Evolutionary conservation across 2,888 invertebrate genomes (phyloP).

Genomic region (Drosophila mimetica): DNA sequence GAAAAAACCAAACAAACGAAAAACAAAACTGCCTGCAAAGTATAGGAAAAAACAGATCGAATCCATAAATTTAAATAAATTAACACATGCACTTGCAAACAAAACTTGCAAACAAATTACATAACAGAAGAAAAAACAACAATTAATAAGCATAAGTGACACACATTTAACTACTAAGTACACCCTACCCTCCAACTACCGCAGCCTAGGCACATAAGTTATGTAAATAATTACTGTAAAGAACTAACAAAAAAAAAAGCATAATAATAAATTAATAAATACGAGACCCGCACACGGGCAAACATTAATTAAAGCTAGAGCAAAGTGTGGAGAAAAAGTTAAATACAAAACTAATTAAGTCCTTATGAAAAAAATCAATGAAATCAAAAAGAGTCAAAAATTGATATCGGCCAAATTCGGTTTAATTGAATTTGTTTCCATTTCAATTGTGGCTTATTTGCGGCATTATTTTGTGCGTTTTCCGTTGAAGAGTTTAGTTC

Average conservation of each 20-base stretch:
- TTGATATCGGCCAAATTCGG: conserved; percentile 47
- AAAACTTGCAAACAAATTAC: conserved; percentile 58
- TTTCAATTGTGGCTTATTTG: conserved; percentile 60
- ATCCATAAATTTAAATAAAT: conserved; percentile 64
- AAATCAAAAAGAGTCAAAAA: conserved; percentile 40
- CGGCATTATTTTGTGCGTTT: conserved; percentile 24
- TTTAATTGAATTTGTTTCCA: conserved; percentile 60
- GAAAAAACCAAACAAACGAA: not conserved
- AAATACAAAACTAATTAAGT: conserved; percentile 51
- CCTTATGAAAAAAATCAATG: conserved; percentile 46
- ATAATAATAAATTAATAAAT: conserved; percentile 52
- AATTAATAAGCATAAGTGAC: conserved; percentile 72
- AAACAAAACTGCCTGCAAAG: conserved; percentile 19
- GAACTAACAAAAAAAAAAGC: conserved; percentile 39
- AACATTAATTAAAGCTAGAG: conserved; percentile 63
- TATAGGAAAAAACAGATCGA: conserved; percentile 27
- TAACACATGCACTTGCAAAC: conserved; percentile 56
- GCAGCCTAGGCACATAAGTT: conserved; percentile 70
- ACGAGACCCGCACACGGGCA: conserved; percentile 30
- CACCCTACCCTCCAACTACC: conserved; percentile 75
- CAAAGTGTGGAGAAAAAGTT: conserved; percentile 28
- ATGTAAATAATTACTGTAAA: conserved; percentile 78
- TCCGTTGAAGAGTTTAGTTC: conserved; percentile 9
- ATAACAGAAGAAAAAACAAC: conserved; percentile 48
- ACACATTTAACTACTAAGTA: conserved; percentile 72